Conservation (phyloP, 2,797 vertebrate genomes). For the Prionace glauca region DNA sequence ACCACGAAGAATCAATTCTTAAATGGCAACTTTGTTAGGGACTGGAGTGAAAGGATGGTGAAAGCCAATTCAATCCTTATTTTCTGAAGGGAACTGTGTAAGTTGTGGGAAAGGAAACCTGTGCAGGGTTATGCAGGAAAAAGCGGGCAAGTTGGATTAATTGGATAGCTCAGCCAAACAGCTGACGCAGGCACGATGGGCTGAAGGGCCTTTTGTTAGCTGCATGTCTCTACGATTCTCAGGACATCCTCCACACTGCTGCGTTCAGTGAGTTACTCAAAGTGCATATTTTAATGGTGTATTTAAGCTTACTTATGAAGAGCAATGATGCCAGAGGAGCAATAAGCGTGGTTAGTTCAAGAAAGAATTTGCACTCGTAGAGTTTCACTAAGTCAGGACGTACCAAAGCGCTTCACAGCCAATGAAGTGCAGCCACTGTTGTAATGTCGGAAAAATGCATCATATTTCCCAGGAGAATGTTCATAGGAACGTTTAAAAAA, state of each 20-base stretch:
- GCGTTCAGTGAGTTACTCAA: background rate
- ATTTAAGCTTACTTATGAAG: too few relatives aligned
- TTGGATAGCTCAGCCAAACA: background rate
- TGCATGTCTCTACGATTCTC: background rate
- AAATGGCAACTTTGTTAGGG: background rate
- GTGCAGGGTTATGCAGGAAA: background rate
- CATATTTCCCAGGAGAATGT: background rate
- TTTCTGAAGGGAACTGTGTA: background rate
- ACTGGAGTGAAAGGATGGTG: background rate
- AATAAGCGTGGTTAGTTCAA: background rate
- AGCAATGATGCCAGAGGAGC: background rate
- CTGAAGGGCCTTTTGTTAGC: background rate
- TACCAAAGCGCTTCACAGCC: background rate
- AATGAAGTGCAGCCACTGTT: background rate
- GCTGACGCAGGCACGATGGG: background rate
- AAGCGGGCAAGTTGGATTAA: background rate
- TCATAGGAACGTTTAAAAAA: background rate
- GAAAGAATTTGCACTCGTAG: background rate
- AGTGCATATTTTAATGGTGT: background rate
- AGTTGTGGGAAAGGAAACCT: background rate
- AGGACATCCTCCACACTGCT: background rate
- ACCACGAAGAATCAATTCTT: background rate
- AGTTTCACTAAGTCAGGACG: background rate
- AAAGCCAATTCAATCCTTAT: background rate
- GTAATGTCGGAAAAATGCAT: background rate